Evolutionary conservation across 2,888 invertebrate species (phyloP).

Genomic region (Cotesia congregata): DNA sequence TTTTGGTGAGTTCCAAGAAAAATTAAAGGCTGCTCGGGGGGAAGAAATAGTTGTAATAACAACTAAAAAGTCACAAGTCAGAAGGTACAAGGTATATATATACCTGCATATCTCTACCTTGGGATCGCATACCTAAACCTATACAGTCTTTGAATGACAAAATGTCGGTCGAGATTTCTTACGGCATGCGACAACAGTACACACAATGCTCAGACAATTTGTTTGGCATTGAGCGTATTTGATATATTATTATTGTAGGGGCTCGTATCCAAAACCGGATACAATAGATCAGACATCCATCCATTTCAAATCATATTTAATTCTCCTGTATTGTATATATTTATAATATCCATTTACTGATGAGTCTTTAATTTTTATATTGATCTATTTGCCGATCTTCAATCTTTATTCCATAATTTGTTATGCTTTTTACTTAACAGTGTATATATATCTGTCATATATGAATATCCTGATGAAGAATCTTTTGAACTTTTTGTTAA

Average conservation of each 20-base stretch:
- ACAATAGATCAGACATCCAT: neutral
- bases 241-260: neutral
- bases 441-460: neutral
- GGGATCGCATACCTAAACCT: neutral
- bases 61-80: neutral
- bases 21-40: neutral
- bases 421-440: neutral
- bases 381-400: neutral
- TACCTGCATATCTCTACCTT: no score
- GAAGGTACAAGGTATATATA: neutral
- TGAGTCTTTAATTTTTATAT: constrained; percentile 10
- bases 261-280: neutral
- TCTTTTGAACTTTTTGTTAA: no score
- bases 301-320: neutral
- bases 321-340: no score
- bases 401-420: neutral
- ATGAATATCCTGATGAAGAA: no score
- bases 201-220: constrained; percentile 6
- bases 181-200: neutral
- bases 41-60: neutral
- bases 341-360: neutral
- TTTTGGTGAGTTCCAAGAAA: neutral
- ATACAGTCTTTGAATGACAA: neutral
- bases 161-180: neutral
- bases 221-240: neutral